Evolutionary conservation across 2,888 invertebrate species (phyloP).

Genomic region (Drosophila nr. perissopoda): DNA sequence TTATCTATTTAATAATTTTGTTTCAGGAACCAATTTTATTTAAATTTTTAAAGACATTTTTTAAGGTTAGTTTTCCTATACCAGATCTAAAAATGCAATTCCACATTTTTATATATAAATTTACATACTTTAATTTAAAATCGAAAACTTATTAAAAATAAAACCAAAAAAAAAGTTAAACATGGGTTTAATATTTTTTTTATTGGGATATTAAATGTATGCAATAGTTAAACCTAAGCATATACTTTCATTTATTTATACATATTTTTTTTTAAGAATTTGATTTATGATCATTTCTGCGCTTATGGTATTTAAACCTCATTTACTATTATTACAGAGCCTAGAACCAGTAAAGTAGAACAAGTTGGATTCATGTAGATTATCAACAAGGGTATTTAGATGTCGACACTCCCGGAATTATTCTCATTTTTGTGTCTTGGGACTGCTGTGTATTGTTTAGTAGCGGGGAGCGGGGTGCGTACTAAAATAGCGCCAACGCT

Average conservation of each 20-base stretch:
- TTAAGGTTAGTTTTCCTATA: background rate
- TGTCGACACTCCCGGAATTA: conserved; percentile 3
- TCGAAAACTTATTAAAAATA: background rate
- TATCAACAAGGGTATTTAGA: conserved; percentile 33
- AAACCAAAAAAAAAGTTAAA: no score
- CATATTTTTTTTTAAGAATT: background rate
- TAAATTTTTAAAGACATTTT: background rate
- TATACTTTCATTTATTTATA: background rate
- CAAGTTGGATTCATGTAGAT: background rate
- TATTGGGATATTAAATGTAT: no score
- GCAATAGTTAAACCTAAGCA: no score
- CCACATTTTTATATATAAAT: no score
- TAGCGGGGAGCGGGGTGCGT: conserved; percentile 16
- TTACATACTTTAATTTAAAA: no score
- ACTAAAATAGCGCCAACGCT: conserved; percentile 50
- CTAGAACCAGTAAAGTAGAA: background rate
- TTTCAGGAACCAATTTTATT: background rate
- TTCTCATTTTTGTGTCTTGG: background rate
- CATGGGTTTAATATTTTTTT: no score
- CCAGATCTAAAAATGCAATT: background rate
- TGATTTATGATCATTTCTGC: accelerated
- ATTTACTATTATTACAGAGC: background rate
- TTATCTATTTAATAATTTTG: background rate
- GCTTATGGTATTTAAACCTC: background rate
- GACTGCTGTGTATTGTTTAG: conserved; percentile 51